Base-by-base conservation (phyloP, 2,113 vertebrate species). In the Toxotes jaculatrix region DNA sequence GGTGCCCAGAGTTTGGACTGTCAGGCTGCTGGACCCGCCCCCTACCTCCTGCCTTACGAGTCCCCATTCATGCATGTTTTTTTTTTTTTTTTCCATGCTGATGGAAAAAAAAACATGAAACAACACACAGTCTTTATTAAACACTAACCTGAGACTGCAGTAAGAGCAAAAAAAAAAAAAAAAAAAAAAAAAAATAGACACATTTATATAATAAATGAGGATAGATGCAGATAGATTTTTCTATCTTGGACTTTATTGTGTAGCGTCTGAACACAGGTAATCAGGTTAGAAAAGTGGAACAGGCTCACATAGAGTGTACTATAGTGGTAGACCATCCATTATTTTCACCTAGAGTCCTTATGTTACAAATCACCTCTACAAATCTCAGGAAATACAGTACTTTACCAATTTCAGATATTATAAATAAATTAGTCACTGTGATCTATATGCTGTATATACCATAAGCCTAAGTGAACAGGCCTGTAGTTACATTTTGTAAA, bases 261-360 rank as follows among this genome's bases (percentile, higher is more conserved):
- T 43, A 65, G 53, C 2, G 3, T 79, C 53, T 67, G 38, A 64
- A 66, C 77, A 71, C 65, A 61, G 38, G 40, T 76, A 47, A 27
- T 68, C 4, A 64, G 57, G 59, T 77, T 80, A 82, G 57, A 85
- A 80, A 85, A 71, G 55, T 71, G 38, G 49, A 78, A 51, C 74
- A 67, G 23, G 47, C 31, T 84, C 36, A 64, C 43, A 51, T 10
- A 12, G 34, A 49, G 4, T 49, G 10, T 40, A 10, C 34, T 43
- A 27, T 21, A 36, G 55, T 43, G 1, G 13, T 36, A 72, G 19
- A 34, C 32, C 45, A 4, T 42, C 55, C 60, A 2, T 61, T n/a
- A 43, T 57, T 63, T 79, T 70, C 45, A 63, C n/a, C 12, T 13
- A 12, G 32, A 45, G 31, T 55, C 47, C 36, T 55, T 19, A 19